These are phyloP conservation scores for Stercorarius parasiticus DNA, from an alignment of 2,113 vertebrate species.

Conservation along the genomic window DNA sequence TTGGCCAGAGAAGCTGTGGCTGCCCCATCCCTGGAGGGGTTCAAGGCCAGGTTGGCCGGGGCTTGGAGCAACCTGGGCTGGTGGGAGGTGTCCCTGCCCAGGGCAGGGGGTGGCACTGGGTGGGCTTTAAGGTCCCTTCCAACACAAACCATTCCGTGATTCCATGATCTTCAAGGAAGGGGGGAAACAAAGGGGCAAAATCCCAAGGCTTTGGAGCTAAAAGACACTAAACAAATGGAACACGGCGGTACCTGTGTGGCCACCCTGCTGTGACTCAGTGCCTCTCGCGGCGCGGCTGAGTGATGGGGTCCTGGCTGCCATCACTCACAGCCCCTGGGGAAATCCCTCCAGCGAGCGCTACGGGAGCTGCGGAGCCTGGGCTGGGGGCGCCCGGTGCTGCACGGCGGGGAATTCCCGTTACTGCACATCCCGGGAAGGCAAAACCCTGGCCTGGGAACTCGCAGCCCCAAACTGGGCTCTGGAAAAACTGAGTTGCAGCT, in stretches of 20 bases:
- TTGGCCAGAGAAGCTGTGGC: too few relatives aligned
- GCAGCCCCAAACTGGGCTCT: not conserved
- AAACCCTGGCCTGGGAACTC: not conserved
- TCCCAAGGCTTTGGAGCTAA: not conserved
- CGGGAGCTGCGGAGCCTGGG: not conserved
- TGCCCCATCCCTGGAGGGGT: too few relatives aligned
- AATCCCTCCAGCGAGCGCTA: not conserved
- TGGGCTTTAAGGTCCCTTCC: too few relatives aligned
- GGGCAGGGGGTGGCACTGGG: too few relatives aligned
- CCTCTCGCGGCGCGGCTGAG: not conserved
- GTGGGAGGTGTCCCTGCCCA: too few relatives aligned
- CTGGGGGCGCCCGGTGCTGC: not conserved
- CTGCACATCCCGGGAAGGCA: rapidly evolving
- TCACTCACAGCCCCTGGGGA: not conserved
- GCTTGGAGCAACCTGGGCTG: too few relatives aligned
- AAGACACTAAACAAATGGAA: not conserved
- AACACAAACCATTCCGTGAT: too few relatives aligned
- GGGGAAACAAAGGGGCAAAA: not conserved
- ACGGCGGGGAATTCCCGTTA: not conserved
- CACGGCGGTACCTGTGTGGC: not conserved
- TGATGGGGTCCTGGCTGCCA: not conserved
- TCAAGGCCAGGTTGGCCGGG: too few relatives aligned
- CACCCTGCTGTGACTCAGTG: not conserved
- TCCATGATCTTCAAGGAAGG: too few relatives aligned
- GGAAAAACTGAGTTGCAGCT: not conserved